These are phyloP conservation scores for Hofmannophila pseudospretella DNA, from an alignment of 2,888 invertebrate genomes.

Conservation along the genomic window DNA sequence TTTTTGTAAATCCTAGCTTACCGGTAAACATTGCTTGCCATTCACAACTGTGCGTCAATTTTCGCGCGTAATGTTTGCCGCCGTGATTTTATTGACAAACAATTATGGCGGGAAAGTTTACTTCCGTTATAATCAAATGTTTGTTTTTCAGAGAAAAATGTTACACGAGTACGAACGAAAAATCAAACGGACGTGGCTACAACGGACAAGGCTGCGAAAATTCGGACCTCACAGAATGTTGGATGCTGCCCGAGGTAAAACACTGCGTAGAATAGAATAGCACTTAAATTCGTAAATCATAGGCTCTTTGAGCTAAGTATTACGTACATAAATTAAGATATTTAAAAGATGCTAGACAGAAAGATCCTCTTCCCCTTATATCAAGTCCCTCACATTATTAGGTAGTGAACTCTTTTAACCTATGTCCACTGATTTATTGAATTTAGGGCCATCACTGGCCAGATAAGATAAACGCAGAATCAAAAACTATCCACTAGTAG, in stretches of 20 bases:
- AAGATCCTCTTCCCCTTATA: too few species aligned
- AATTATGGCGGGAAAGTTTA: slow-evolving; percentile 3
- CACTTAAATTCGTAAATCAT: too few species aligned
- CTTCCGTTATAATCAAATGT: slow-evolving; percentile 3
- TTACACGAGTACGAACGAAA: slow-evolving; percentile 56
- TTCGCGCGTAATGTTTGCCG: slow-evolving; percentile 7
- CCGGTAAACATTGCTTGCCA: not conserved
- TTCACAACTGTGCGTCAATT: not conserved
- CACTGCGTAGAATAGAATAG: too few species aligned
- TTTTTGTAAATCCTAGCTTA: slow-evolving; percentile 4
- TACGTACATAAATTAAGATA: too few species aligned
- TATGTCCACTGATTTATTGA: too few species aligned
- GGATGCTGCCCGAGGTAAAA: slow-evolving; percentile 78
- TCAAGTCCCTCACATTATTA: too few species aligned
- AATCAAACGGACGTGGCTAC: slow-evolving; percentile 43
- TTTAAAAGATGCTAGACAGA: too few species aligned
- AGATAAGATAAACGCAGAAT: too few species aligned
- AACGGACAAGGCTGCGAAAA: slow-evolving; percentile 60
- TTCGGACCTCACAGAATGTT: slow-evolving; percentile 75
- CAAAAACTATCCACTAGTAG: too few species aligned
- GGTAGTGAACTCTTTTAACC: too few species aligned
- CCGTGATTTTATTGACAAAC: slow-evolving; percentile 5
- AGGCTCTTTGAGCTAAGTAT: too few species aligned
- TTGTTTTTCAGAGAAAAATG: slow-evolving; percentile 58
- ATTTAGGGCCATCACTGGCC: too few species aligned